phyloP scores from a whole-genome alignment of 2,888 invertebrate species.

The Nymphalis polychloros region DNA sequence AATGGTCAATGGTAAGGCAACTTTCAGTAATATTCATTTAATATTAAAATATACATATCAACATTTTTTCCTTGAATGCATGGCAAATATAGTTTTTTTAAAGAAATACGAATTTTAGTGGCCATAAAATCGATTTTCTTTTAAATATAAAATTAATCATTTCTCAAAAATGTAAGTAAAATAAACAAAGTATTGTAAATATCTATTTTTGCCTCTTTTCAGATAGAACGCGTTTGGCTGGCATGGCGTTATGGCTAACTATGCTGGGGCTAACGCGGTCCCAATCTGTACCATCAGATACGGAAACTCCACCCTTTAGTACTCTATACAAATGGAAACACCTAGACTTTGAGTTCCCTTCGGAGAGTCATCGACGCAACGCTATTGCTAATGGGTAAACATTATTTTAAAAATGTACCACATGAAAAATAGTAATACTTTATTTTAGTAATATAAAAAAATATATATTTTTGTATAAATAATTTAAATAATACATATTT shows the following conservation, averaged over 20 bases:
- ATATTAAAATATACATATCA: too few species aligned
- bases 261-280: slow-evolving; percentile 69
- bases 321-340: slow-evolving; percentile 88
- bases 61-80: too few species aligned
- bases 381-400: slow-evolving; percentile 82
- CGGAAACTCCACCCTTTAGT: slow-evolving; percentile 79
- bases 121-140: too few species aligned
- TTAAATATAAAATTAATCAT: too few species aligned
- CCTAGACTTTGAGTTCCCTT: slow-evolving; percentile 87
- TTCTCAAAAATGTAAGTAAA: too few species aligned
- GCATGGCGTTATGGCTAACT: slow-evolving; percentile 75
- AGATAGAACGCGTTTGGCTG: slow-evolving; percentile 57
- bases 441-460: too few species aligned
- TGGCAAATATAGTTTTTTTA: not conserved
- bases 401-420: not conserved
- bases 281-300: slow-evolving; percentile 67
- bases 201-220: slow-evolving; percentile 39
- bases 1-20: not conserved
- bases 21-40: not conserved
- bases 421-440: too few species aligned
- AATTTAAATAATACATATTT: too few species aligned
- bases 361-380: slow-evolving; percentile 76
- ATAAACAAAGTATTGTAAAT: slow-evolving; percentile 2
- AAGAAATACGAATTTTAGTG: too few species aligned
- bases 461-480: too few species aligned